phyloP scores from a whole-genome alignment of 2,888 invertebrate genomes.

The Lathronympha strigana region DNA sequence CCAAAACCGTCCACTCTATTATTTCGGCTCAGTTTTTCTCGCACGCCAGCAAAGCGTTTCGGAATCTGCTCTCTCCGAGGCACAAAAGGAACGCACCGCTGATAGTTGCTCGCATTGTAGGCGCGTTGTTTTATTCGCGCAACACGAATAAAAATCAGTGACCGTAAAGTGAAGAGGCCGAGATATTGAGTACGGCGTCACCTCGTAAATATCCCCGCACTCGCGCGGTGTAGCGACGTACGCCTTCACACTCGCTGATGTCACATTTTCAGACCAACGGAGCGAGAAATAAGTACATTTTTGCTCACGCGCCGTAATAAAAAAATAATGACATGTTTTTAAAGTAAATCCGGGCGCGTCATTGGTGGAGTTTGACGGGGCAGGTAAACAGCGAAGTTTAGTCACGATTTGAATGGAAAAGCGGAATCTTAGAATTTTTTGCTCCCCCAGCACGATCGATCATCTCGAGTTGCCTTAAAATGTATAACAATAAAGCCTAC shows the following conservation, averaged over 20 bases:
- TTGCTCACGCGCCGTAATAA: conserved; percentile 79
- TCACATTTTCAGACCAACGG: conserved; percentile 83
- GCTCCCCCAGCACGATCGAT: conserved; percentile 30
- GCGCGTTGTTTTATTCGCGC: conserved; percentile 50
- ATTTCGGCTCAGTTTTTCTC: conserved; percentile 5
- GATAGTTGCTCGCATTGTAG: conserved; percentile 44
- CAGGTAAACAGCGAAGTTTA: conserved; percentile 40
- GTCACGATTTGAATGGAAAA: conserved; percentile 36
- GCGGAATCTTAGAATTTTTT: conserved; percentile 35
- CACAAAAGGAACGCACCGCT: conserved; percentile 25
- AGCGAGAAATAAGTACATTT: conserved; percentile 84
- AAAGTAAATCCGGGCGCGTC: conserved; percentile 66
- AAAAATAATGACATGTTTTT: conserved; percentile 81
- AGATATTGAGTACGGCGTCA: conserved; percentile 72
- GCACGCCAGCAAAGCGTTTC: conserved; percentile 12
- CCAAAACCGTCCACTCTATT: too few species aligned
- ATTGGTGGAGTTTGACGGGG: conserved; percentile 19
- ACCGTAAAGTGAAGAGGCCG: conserved; percentile 74
- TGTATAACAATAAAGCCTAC: conserved; percentile 24
- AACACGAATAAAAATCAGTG: conserved; percentile 70
- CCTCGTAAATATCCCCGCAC: conserved; percentile 66
- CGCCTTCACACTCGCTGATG: conserved; percentile 78
- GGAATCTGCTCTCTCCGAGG: conserved; percentile 10
- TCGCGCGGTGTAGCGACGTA: conserved; percentile 49
- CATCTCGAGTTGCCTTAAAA: conserved; percentile 36